Percentiles rank a stretch among this genome's conserved stretches.
Conservation (phyloP, 2,797 vertebrate genomes). For the Natrix natrix region DNA sequence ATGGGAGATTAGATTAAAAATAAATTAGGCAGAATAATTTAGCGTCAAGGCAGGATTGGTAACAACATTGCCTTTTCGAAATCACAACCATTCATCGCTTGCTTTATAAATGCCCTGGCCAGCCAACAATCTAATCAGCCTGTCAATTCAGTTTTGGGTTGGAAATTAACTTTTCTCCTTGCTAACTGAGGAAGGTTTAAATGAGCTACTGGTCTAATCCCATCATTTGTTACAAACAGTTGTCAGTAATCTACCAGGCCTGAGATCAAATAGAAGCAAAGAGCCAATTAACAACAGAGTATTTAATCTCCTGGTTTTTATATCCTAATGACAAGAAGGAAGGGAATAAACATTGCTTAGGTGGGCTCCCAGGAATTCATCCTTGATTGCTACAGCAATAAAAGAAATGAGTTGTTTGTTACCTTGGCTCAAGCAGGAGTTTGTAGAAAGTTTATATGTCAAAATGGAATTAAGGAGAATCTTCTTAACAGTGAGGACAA, state of each 20-base stretch:
- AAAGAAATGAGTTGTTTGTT: background rate
- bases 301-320: constrained; percentile 39
- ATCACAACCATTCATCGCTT: background rate
- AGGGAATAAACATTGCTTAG: constrained; percentile 16
- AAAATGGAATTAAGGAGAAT: background rate
- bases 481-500: background rate
- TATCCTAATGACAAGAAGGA: background rate
- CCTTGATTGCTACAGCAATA: background rate
- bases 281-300: constrained; percentile 25
- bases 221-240: constrained; percentile 14
- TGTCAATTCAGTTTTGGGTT: background rate
- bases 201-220: background rate
- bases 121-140: background rate
- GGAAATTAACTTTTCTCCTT: constrained; percentile 15
- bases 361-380: background rate
- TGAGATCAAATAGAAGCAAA: constrained; percentile 35
- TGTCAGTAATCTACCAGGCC: constrained; percentile 6
- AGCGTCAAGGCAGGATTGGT: background rate
- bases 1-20: background rate
- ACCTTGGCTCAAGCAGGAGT: constrained; percentile 1
- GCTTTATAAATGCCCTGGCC: background rate
- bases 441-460: background rate
- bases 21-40: background rate
- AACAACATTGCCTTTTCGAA: background rate
- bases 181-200: background rate